Percentiles rank a stretch among this genome's conserved stretches.
Evolutionary conservation across 2,113 vertebrate species (phyloP).

Genomic region (Erythrolamprus reginae): DNA sequence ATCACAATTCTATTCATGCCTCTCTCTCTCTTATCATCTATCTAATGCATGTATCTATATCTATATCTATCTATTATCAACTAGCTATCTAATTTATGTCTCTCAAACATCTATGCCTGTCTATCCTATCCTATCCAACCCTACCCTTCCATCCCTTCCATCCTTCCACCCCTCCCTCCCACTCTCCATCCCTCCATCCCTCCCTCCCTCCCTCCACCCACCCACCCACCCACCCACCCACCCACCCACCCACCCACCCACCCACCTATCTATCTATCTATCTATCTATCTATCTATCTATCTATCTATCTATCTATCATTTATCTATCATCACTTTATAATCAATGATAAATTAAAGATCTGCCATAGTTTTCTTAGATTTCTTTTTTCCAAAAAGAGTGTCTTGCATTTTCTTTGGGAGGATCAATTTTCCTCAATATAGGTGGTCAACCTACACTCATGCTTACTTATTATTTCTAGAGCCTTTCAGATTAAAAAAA

Average conservation of each 20-base stretch:
- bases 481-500: neutral
- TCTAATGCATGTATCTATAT: neutral
- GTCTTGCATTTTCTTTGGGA: conserved; percentile 12
- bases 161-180: neutral
- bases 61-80: neutral
- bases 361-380: conserved; percentile 43
- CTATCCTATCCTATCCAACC: no score
- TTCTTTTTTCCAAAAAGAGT: conserved; percentile 45
- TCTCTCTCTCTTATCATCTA: neutral
- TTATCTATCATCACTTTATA: neutral
- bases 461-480: conserved; percentile 16
- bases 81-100: neutral
- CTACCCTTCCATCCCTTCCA: neutral
- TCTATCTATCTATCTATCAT: neutral
- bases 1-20: conserved; percentile 19
- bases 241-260: neutral
- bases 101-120: neutral
- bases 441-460: conserved; percentile 13
- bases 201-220: no score
- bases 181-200: neutral
- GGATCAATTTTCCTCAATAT: conserved; percentile 24
- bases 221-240: neutral
- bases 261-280: no score
- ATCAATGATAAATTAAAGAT: conserved; percentile 30
- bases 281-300: neutral